A percentile compares a stretch with the other conserved stretches of the same genome.
phyloP scores from a whole-genome alignment of 2,797 vertebrate species.

The Bothrops alternatus region DNA sequence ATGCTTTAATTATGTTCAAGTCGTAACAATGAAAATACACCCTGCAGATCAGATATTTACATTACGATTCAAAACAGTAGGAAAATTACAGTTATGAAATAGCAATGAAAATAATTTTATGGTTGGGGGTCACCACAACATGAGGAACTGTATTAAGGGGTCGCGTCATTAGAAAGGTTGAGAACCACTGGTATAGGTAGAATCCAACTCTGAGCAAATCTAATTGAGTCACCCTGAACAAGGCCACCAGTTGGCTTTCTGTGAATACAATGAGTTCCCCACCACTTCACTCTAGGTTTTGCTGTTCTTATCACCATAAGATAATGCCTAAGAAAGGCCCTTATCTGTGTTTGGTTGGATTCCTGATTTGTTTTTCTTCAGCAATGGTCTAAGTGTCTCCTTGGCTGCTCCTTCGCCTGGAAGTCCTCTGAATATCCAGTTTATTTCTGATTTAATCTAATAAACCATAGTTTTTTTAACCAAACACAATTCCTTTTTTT shows the following conservation, averaged over 20 bases:
- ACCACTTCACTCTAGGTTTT: neutral
- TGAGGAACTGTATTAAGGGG: no score
- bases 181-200: neutral
- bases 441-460: neutral
- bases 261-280: neutral
- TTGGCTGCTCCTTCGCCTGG: neutral
- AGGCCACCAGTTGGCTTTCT: neutral
- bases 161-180: no score
- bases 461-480: neutral
- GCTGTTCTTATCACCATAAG: neutral
- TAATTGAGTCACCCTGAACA: neutral
- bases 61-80: no score
- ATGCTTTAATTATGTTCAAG: no score
- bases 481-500: neutral
- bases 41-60: no score
- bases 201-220: neutral
- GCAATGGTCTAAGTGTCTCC: neutral
- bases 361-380: neutral
- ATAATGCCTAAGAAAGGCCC: neutral
- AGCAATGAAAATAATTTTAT: no score
- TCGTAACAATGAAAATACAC: no score
- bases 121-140: no score
- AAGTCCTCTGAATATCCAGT: neutral
- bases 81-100: no score
- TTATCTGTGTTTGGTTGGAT: neutral